Evolutionary conservation across 2,113 vertebrate genomes (phyloP).

Genomic region (Spea multiplicata): DNA sequence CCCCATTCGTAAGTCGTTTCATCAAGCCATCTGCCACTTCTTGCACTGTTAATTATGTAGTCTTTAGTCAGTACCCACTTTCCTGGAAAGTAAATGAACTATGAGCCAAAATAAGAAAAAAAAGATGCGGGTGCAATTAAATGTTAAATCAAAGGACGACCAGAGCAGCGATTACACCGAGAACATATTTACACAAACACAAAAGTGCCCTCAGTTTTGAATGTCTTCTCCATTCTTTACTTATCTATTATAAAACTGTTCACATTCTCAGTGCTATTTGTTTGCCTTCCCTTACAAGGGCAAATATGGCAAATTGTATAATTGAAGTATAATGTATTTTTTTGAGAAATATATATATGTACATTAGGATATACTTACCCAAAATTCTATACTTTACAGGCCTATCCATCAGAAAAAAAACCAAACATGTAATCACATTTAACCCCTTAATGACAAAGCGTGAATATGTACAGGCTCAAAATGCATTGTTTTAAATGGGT

Average conservation of each 20-base stretch:
- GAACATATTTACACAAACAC: conserved; percentile 44
- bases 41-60: conserved; percentile 87
- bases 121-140: conserved; percentile 60
- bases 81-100: conserved; percentile 76
- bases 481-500: too few species aligned
- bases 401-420: too few species aligned
- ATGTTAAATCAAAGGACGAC: conserved; percentile 60
- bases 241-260: neutral
- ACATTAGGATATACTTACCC: too few species aligned
- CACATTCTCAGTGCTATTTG: too few species aligned
- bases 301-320: too few species aligned
- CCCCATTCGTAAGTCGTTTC: conserved; percentile 85
- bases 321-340: too few species aligned
- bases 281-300: too few species aligned
- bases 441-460: too few species aligned
- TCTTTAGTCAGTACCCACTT: conserved; percentile 92
- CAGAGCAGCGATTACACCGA: conserved; percentile 58
- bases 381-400: too few species aligned
- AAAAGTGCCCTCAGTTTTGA: neutral
- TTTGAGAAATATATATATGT: too few species aligned
- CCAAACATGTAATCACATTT: too few species aligned
- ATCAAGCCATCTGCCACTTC: conserved; percentile 84
- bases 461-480: too few species aligned
- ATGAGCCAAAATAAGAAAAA: conserved; percentile 53
- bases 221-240: neutral